Evolutionary conservation across 2,797 vertebrate genomes (phyloP).

Genomic region (Sebastes itinus): DNA sequence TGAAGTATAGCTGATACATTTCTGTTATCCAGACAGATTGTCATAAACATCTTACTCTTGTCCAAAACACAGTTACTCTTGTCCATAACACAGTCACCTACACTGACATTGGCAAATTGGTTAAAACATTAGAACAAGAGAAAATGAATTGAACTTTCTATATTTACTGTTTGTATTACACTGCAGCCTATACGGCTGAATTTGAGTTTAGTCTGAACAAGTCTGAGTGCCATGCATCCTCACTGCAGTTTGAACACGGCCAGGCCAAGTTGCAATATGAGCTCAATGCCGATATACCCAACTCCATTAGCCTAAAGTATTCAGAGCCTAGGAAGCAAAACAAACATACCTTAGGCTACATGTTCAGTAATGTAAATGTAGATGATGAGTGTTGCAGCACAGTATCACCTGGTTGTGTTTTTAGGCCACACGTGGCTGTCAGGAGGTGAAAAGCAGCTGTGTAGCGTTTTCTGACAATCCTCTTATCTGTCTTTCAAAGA

Average conservation of each 20-base stretch:
- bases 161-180: neutral
- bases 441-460: slow-evolving; percentile 41
- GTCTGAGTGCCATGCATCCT: neutral
- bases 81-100: neutral
- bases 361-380: neutral
- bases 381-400: neutral
- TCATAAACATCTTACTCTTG: neutral
- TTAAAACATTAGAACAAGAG: neutral
- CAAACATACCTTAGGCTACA: neutral
- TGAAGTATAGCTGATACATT: neutral
- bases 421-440: slow-evolving; percentile 31
- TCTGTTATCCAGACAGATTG: neutral
- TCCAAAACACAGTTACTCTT: too few species aligned
- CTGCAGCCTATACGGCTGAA: neutral
- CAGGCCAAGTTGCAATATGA: neutral
- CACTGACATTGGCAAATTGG: neutral
- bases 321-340: neutral
- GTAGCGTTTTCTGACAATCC: slow-evolving; percentile 19
- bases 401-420: slow-evolving; percentile 1
- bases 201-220: neutral
- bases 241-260: neutral
- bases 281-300: neutral
- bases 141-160: neutral
- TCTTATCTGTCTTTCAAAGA: slow-evolving; percentile 46
- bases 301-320: neutral